Evolutionary conservation across 2,113 vertebrate genomes (phyloP), one percentile per base, ranked within the genome.

Genomic region (Paramormyrops kingsleyae): DNA sequence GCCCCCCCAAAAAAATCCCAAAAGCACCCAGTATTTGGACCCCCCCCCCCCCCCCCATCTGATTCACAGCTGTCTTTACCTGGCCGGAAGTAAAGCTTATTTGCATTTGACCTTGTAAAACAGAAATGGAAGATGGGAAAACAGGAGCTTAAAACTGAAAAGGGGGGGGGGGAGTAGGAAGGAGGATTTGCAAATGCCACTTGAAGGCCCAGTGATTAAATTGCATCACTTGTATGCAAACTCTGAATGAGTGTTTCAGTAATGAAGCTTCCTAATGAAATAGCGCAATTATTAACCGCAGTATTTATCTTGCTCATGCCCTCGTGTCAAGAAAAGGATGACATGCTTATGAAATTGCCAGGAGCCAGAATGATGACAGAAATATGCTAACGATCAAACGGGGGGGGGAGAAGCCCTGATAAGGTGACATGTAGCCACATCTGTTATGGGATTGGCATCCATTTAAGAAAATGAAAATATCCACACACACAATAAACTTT

Each of bases 131-230:
- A 39, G 70, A 89, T 27, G 24, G 62, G 10, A 46, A 53, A 35
- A 35, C 4, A 7, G 15, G 35, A 35, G 87, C 19, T 35, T 44
- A 39, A 44, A 24, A 35, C 31, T 15, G 35, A 49, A 24, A 13
- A 3, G 44, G 46, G 21, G 12, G 24, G 83, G n/a, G 1, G 50
- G 1, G 3, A 50, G 83, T 5, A 47, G n/a, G 47, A 50, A 86
- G 85, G 85, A 35, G 47, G 44, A n/a, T 39, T 56, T 83, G 35
- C 46, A 35, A 88, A 52, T 89, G 31, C 70, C 47, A 52, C 66
- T 83, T 89, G 74, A 83, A 89, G 49, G 35, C 46, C 70, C 49
- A 80, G 47, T 89, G 88, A 89, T 56, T 80, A 56, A 42, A 49
- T 80, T 39, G 10, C 17, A 83, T 83, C 70, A 53, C 52, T 77